Conservation (phyloP, 2,797 vertebrate genomes). For the Stomatorhinus walkeri region DNA sequence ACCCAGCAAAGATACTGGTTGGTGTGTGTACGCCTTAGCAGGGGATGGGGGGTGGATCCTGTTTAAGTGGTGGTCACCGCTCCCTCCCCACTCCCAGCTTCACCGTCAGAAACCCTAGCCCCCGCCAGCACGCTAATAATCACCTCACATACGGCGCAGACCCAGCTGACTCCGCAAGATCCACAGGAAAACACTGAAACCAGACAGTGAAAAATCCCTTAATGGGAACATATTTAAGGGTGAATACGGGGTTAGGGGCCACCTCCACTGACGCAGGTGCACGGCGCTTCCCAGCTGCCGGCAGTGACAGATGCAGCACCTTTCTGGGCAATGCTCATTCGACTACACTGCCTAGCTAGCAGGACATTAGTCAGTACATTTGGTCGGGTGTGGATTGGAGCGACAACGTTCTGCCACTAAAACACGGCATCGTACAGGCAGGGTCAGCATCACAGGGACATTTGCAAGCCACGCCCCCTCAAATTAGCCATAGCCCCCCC, state of each 20-base stretch:
- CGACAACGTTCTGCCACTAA: neutral
- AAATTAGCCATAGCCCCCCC: neutral
- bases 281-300: neutral
- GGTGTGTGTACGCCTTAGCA: neutral
- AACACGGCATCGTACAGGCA: neutral
- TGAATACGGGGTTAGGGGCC: neutral
- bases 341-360: neutral
- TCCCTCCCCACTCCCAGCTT: too few species aligned
- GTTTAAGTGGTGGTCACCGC: neutral
- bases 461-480: neutral
- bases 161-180: neutral
- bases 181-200: neutral
- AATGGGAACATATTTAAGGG: neutral
- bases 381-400: neutral
- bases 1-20: neutral
- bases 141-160: neutral
- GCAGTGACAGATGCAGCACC: neutral
- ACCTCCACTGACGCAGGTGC: neutral
- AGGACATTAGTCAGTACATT: neutral
- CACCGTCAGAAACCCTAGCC: neutral
- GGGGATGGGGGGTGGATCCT: too few species aligned
- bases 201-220: neutral
- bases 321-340: neutral
- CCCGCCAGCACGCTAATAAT: too few species aligned
- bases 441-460: neutral